Evolutionary conservation across 2,797 vertebrate species (phyloP).

Genomic region (Oreochromis grahami): DNA sequence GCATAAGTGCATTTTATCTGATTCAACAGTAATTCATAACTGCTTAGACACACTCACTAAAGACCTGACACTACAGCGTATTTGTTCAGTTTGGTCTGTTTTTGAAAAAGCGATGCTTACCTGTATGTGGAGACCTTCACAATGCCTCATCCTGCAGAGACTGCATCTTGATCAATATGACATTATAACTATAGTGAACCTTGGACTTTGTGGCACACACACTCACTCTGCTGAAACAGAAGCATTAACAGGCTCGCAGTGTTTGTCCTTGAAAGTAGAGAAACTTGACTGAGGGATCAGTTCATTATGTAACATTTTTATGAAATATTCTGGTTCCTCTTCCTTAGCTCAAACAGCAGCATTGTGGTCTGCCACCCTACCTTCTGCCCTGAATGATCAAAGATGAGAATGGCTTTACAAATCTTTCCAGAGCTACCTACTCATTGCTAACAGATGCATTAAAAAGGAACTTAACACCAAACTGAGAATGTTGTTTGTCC

Average conservation of each 20-base stretch:
- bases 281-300: slow-evolving; percentile 29
- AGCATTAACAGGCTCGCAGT: slow-evolving; percentile 21
- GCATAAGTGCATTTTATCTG: slow-evolving; percentile 5
- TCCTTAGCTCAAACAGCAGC: slow-evolving; percentile 7
- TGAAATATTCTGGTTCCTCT: slow-evolving; percentile 36
- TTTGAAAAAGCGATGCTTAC: background rate
- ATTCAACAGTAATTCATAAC: slow-evolving; percentile 14
- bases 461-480: background rate
- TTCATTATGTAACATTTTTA: slow-evolving; percentile 43
- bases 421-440: background rate
- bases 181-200: slow-evolving; percentile 11
- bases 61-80: slow-evolving; percentile 4
- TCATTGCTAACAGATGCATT: background rate
- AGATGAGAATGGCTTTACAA: background rate
- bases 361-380: background rate
- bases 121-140: slow-evolving; percentile 5
- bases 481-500: background rate
- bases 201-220: background rate
- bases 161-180: slow-evolving; percentile 17
- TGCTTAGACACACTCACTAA: slow-evolving; percentile 8
- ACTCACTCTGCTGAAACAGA: background rate
- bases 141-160: background rate
- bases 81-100: slow-evolving; percentile 13
- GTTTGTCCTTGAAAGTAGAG: slow-evolving; percentile 41
- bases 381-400: slow-evolving; percentile 16